Base-by-base conservation (phyloP, 2,888 invertebrate genomes). In the Muschampia plurimacula region DNA sequence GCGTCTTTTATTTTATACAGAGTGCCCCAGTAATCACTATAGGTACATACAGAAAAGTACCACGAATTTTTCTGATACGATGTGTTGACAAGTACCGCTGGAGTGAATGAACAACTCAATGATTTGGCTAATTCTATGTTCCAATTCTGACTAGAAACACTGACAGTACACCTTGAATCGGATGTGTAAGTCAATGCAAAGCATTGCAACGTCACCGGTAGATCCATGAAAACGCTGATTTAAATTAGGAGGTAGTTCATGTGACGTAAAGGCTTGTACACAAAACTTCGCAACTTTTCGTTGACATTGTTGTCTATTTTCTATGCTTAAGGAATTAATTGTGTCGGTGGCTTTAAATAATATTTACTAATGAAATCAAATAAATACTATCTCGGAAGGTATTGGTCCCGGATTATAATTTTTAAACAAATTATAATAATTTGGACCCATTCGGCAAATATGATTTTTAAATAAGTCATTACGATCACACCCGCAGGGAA, bases 301-400 rank as follows among this genome's bases (percentile, higher is more conserved):
- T 86, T 84, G 92, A 91, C 92, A 87, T 83, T 83, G 80, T 79
- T 89, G 88, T 92, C 89, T 94, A 93, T 92, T 93, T 92, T 92
- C 93, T 93, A 94, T 88, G 86, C 94, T 94, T 94, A 94, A 92
- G 92, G 89, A 93, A 92, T 93, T 92, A 93, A 91, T 36, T 92
- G 93, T 94, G 94, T 95, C 95, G 95, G 95, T 95, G 95, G 93
- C 93, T 92, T 94, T 92, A 88, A 88, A 90, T 91, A 92, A 89
- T 86, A 92, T 92, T 94, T 92, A 93, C 90, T 94, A 93, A 93
- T 90, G 91, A 94, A 90, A 92, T 92, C 87, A 93, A 94, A 95
- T 95, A 95, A 95, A 93, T 94, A 95, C 94, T 94, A 95, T 92
- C 87, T 90, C 91, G 92, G 93, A 95, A 93, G 92, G 89, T 93